Percentiles rank a stretch among this genome's conserved stretches.
Evolutionary conservation across 2,888 invertebrate genomes (phyloP).

Genomic region (Lithosia quadra): DNA sequence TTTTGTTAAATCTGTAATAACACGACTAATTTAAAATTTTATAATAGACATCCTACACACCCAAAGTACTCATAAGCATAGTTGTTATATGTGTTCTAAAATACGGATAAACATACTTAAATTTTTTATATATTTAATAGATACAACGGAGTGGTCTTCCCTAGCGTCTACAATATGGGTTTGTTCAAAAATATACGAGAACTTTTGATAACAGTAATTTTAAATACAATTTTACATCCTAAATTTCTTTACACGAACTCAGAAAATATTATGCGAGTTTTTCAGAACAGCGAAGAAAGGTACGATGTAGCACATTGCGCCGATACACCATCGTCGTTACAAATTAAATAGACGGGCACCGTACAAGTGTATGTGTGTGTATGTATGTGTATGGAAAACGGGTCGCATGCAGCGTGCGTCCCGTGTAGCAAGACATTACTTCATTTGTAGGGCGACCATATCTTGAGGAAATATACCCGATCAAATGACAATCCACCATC

Average conservation of each 20-base stretch:
- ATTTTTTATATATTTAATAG: no score
- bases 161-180: no score
- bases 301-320: not conserved
- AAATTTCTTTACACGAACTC: not conserved
- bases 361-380: constrained; percentile 25
- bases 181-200: no score
- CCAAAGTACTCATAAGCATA: no score
- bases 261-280: no score
- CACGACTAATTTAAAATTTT: no score
- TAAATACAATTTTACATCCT: not conserved
- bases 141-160: no score
- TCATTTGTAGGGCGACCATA: constrained; percentile 24
- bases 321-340: not conserved
- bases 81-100: no score
- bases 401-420: constrained; percentile 39
- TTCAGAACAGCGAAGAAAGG: not conserved
- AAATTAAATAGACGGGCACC: constrained; percentile 19
- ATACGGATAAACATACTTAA: no score
- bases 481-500: no score
- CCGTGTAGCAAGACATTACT: constrained; percentile 38
- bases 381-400: constrained; percentile 26
- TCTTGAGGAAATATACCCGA: not conserved
- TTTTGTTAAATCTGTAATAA: no score
- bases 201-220: not conserved
- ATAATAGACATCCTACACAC: no score